phyloP scores from a whole-genome alignment of 2,888 invertebrate genomes.

The Epirrhoe tristata region DNA sequence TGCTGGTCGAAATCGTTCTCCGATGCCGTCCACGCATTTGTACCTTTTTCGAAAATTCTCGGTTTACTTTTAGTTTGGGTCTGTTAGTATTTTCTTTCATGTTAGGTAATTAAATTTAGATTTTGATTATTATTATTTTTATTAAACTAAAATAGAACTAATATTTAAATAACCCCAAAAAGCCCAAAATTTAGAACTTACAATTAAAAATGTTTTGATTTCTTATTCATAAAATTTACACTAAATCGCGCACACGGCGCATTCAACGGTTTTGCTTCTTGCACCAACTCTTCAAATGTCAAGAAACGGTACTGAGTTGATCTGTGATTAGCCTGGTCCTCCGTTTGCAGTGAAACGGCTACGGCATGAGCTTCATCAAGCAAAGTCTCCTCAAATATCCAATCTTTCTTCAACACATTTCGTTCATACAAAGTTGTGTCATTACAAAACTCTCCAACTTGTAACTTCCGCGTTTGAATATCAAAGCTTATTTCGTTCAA shows the following conservation, averaged over 20 bases:
- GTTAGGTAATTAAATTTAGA: constrained; percentile 34
- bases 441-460: constrained; percentile 69
- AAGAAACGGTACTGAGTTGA: constrained; percentile 81
- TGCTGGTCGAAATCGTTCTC: constrained; percentile 97
- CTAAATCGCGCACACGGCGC: constrained; percentile 84
- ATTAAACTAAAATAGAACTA: constrained; percentile 1
- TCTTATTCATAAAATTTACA: constrained; percentile 86
- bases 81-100: constrained; percentile 48
- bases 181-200: constrained; percentile 25
- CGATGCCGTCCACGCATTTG: constrained; percentile 96
- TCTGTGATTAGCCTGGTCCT: constrained; percentile 50
- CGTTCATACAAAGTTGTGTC: constrained; percentile 89
- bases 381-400: constrained; percentile 94
- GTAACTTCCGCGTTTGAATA: constrained; percentile 83
- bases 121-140: constrained; percentile 46
- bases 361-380: constrained; percentile 91
- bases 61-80: constrained; percentile 44
- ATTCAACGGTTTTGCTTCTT: constrained; percentile 72
- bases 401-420: constrained; percentile 84
- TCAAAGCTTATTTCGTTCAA: constrained; percentile 91
- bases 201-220: constrained; percentile 55
- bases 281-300: constrained; percentile 86
- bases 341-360: constrained; percentile 87
- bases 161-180: constrained; percentile 18
- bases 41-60: constrained; percentile 85